Evolutionary conservation across 1,140 invertebrate genomes (phyloP).

Genomic region (Papilio polytes): DNA sequence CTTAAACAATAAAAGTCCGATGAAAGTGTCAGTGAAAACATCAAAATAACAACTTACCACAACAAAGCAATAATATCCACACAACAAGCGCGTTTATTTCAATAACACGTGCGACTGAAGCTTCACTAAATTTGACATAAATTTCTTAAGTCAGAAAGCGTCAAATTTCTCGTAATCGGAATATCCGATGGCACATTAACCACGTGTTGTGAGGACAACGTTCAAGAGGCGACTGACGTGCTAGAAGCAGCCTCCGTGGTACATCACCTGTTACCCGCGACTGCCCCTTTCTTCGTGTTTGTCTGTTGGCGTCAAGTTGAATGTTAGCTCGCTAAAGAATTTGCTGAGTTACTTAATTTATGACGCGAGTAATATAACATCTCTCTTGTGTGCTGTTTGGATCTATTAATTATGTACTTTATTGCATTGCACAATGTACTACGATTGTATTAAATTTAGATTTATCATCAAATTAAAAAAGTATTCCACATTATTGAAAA

Average conservation of each 20-base stretch:
- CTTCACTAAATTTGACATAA: constrained; percentile 61
- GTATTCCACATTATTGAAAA: too few species aligned
- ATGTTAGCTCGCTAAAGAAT: not conserved
- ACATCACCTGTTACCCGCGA: constrained; percentile 11
- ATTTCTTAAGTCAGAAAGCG: constrained; percentile 59
- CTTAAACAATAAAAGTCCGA: constrained; percentile 13
- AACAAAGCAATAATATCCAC: constrained; percentile 13
- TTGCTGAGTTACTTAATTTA: constrained; percentile 25
- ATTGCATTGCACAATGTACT: too few species aligned
- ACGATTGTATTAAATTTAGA: too few species aligned
- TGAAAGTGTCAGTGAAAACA: constrained; percentile 19
- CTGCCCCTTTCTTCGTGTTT: not conserved
- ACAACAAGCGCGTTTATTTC: not conserved
- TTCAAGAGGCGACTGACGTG: constrained; percentile 46
- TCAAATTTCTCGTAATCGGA: constrained; percentile 53
- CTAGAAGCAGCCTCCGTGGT: constrained; percentile 20
- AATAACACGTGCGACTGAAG: constrained; percentile 35
- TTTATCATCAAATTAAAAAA: too few species aligned
- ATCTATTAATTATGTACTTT: not conserved
- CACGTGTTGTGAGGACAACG: constrained; percentile 42
- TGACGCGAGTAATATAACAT: not conserved
- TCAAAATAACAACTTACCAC: constrained; percentile 8
- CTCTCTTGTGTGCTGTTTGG: not conserved
- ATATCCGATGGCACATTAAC: constrained; percentile 1
- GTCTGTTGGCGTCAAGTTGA: not conserved